phyloP scores from a whole-genome alignment of 1,140 invertebrate species.

The Pseudomyrmex gracilis region DNA sequence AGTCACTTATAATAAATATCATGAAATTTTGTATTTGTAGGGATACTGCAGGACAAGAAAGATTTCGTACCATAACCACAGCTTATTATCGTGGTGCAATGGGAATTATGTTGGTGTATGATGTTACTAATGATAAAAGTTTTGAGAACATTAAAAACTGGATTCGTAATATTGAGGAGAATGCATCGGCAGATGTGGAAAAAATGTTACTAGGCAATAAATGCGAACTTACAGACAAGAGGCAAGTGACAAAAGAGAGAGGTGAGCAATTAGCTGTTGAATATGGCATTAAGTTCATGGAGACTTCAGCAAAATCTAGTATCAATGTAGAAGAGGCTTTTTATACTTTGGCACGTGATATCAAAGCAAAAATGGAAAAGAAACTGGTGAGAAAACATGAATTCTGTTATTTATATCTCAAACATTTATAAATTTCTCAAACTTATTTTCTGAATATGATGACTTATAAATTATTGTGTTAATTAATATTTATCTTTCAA shows the following conservation, averaged over 20 bases:
- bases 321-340: slow-evolving; percentile 97
- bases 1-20: background rate
- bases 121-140: slow-evolving; percentile 99
- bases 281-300: slow-evolving; percentile 97
- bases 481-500: slow-evolving; percentile 4
- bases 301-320: slow-evolving; percentile 96
- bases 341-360: slow-evolving; percentile 96
- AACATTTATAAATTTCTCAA: slow-evolving; percentile 4
- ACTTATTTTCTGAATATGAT: slow-evolving; percentile 21
- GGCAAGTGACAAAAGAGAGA: slow-evolving; percentile 92
- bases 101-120: slow-evolving; percentile 99
- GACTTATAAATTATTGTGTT: slow-evolving; percentile 1
- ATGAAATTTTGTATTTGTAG: slow-evolving; percentile 83
- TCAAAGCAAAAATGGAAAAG: slow-evolving; percentile 98
- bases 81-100: slow-evolving; percentile 99
- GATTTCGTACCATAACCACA: slow-evolving; percentile 99
- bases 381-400: slow-evolving; percentile 91
- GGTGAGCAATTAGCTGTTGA: slow-evolving; percentile 92
- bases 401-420: background rate
- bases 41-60: slow-evolving; percentile 98
- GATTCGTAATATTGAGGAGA: slow-evolving; percentile 99
- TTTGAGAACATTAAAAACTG: slow-evolving; percentile 99
- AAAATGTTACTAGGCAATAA: slow-evolving; percentile 98
- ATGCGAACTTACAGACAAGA: slow-evolving; percentile 95
- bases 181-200: slow-evolving; percentile 96